phyloP scores from a whole-genome alignment of 1,140 invertebrate species.

The Nylanderia fulva region DNA sequence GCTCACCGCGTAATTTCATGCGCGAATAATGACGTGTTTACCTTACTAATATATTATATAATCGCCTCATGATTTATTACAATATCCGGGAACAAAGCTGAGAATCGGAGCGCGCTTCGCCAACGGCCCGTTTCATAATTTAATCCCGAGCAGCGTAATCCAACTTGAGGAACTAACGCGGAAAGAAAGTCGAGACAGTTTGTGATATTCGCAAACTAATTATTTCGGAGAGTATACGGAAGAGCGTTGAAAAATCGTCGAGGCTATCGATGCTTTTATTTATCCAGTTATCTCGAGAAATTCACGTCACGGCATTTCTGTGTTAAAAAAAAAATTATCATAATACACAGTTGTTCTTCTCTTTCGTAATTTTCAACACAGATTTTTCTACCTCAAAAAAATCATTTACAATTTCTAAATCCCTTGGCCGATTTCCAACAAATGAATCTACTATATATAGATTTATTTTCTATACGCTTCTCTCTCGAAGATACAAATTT shows the following conservation, averaged over 20 bases:
- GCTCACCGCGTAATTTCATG: constrained; percentile 57
- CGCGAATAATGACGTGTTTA: constrained; percentile 63
- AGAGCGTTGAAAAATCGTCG: constrained; percentile 12
- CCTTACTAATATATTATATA: constrained; percentile 64
- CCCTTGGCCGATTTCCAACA: not conserved
- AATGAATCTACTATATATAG: not conserved
- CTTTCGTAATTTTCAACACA: not conserved
- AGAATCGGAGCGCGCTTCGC: constrained; percentile 59
- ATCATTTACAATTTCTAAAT: not conserved
- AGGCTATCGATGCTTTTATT: not conserved
- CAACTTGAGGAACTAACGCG: constrained; percentile 57
- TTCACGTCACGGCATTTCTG: not conserved
- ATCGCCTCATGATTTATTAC: constrained; percentile 61
- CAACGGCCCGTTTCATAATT: constrained; percentile 50
- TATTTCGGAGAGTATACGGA: not conserved
- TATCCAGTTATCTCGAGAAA: not conserved
- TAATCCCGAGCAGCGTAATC: constrained; percentile 52
- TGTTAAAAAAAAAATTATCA: not conserved
- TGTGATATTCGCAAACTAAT: constrained; percentile 48
- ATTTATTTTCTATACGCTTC: not conserved
- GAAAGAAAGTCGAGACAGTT: constrained; percentile 52
- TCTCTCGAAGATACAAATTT: not conserved
- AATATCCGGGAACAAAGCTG: constrained; percentile 61
- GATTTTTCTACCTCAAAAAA: not conserved
- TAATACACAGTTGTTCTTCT: not conserved